Evolutionary conservation across 2,888 invertebrate species (phyloP), one percentile per base, ranked within the genome.

Genomic region (Gymnoscelis rufifasciata): DNA sequence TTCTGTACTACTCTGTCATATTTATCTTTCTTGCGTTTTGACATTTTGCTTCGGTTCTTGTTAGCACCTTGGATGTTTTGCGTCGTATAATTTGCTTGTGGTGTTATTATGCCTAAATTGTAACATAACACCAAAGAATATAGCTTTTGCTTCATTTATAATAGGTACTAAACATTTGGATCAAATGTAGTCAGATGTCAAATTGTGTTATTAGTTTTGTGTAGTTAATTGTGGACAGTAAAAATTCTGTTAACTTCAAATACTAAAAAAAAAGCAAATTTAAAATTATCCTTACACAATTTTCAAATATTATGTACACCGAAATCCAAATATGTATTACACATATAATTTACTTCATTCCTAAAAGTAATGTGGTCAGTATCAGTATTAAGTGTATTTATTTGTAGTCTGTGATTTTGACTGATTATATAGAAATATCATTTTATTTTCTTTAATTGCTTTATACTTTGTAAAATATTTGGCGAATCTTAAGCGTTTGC

Each of bases 1-100:
- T 72, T 41, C 39, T 67, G 69, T 72, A 71, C 60, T 69, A 73
- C 77, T 77, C 82, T 84, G 83, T 82, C 84, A 84, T 76, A 78
- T 74, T 44, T 79, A 78, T 80, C 80, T 74, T 75, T 73, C 78
- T 72, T 71, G 71, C 74, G 73, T 71, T 78, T 83, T 82, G 81
- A 81, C 83, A 84, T 81, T 82, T 83, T 83, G 76, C 71, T 70
- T 71, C 77, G 66, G 74, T 62, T 81, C 78, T 78, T 78, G 81
- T 80, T 78, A 83, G 83, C 83, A 80, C 84, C 78, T 78, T 66
- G 73, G 40, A 75, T 82, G 76, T 83, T 86, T 83, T 86, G 83
- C 86, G 86, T 83, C 84, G 83, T 82, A 83, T 83, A 78, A 36
- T 79, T 76, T 74, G 74, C 71, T 68, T 72, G 70, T 65, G 60